Conservation (phyloP, 2,113 vertebrate species). For the Panthera leo region DNA sequence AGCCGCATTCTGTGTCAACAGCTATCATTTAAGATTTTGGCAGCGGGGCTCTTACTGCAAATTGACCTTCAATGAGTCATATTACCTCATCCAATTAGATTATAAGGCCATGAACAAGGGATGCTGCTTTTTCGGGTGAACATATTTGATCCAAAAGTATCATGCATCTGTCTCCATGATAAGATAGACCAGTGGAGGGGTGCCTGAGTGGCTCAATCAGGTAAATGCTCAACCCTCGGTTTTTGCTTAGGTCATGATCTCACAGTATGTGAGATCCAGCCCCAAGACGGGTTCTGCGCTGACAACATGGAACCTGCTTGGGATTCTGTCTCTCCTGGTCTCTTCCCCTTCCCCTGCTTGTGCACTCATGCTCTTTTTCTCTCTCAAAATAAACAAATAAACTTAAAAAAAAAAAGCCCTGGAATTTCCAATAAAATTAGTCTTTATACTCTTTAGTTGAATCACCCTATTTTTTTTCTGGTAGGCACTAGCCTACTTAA, state of each 20-base stretch:
- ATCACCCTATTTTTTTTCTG: neutral
- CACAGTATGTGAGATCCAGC: too few species aligned
- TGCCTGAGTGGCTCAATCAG: too few species aligned
- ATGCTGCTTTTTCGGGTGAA: neutral
- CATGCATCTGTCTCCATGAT: neutral
- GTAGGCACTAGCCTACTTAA: neutral
- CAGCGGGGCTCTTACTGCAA: neutral
- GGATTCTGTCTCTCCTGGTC: too few species aligned
- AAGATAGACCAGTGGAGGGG: neutral
- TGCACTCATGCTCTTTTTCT: too few species aligned
- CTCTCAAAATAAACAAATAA: too few species aligned
- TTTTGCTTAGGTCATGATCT: too few species aligned
- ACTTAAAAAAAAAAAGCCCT: too few species aligned
- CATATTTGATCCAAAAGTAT: neutral
- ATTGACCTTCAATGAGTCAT: slow-evolving; percentile 43
- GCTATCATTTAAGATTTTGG: slow-evolving; percentile 33
- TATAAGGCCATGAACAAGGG: neutral
- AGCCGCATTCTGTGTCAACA: slow-evolving; percentile 43
- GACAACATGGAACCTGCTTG: too few species aligned
- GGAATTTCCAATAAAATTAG: neutral
- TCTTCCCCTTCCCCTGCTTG: too few species aligned
- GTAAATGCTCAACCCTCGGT: too few species aligned
- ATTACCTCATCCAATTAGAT: neutral
- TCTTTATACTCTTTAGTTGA: neutral
- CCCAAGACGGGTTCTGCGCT: too few species aligned